phyloP scores from a whole-genome alignment of 2,888 invertebrate genomes.

The Coelogynopora nodosa region DNA sequence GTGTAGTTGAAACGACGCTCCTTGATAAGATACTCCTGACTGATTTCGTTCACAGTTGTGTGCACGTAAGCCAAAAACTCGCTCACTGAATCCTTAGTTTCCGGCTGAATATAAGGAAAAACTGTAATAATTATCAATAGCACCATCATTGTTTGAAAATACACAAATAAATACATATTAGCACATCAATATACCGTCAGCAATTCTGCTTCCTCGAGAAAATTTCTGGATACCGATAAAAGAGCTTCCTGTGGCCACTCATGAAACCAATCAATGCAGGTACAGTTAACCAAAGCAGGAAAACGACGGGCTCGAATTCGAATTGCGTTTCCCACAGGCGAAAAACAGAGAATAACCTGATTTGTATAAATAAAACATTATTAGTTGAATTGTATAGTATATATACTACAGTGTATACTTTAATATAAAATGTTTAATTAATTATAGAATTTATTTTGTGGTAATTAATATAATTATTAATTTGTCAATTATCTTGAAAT shows the following conservation, averaged over 20 bases:
- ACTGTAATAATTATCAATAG: too few species aligned
- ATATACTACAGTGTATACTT: too few species aligned
- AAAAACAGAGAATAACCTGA: slow-evolving; percentile 78
- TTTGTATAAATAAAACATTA: too few species aligned
- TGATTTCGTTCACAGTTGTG: slow-evolving; percentile 41
- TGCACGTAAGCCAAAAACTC: slow-evolving; percentile 44
- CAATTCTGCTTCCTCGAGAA: slow-evolving; percentile 75
- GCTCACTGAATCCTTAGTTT: slow-evolving; percentile 33
- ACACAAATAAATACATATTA: not conserved
- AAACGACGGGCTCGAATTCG: slow-evolving; percentile 86
- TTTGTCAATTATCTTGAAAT: too few species aligned
- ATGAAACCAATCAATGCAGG: slow-evolving; percentile 95
- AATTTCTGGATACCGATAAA: slow-evolving; percentile 83
- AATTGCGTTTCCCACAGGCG: slow-evolving; percentile 88
- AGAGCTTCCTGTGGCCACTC: slow-evolving; percentile 97
- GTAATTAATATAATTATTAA: too few species aligned
- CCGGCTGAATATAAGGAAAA: slow-evolving; percentile 17
- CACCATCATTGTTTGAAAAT: not conserved
- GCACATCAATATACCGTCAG: slow-evolving; percentile 66
- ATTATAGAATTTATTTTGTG: too few species aligned
- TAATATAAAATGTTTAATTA: too few species aligned
- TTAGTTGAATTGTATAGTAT: too few species aligned
- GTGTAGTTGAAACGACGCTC: slow-evolving; percentile 45
- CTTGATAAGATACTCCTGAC: slow-evolving; percentile 39
- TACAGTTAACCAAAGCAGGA: slow-evolving; percentile 89